Conservation (phyloP, 2,797 vertebrate species). For the Coracias cyanogaster region DNA sequence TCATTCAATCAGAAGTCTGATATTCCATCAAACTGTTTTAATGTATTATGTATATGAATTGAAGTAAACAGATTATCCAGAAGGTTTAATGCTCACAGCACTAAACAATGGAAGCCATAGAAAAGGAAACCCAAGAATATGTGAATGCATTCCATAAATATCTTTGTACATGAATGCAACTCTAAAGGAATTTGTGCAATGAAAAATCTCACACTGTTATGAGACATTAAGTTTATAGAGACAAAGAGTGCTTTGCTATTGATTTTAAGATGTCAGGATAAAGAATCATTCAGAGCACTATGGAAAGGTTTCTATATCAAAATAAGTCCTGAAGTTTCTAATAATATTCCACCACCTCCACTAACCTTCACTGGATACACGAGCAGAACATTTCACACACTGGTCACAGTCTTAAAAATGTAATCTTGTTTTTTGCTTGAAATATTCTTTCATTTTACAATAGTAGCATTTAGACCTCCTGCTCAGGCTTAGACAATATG, state of each 20-base stretch:
- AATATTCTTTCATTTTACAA: not conserved
- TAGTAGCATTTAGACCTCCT: rapidly evolving
- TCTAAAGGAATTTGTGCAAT: not conserved
- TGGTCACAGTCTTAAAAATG: not conserved
- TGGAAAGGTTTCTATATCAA: not conserved
- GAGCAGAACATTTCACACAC: not conserved
- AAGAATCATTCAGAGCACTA: not conserved
- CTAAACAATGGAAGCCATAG: not conserved
- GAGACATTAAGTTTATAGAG: not conserved
- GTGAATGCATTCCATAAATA: not conserved
- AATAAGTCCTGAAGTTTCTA: not conserved
- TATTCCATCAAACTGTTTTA: not conserved
- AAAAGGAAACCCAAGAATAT: not conserved
- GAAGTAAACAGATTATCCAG: not conserved
- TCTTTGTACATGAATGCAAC: not conserved
- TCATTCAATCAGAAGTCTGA: not conserved
- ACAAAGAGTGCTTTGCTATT: not conserved
- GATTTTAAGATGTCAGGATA: not conserved
- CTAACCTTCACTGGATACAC: not conserved
- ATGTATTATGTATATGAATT: not conserved
- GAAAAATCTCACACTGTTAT: not conserved
- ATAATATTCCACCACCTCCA: not conserved
- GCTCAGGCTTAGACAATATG: not conserved
- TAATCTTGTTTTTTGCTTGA: not conserved
- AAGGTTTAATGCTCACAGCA: not conserved